These are phyloP conservation scores for Morpho helenor DNA, from an alignment of 2,888 invertebrate species.

Conservation along the genomic window DNA sequence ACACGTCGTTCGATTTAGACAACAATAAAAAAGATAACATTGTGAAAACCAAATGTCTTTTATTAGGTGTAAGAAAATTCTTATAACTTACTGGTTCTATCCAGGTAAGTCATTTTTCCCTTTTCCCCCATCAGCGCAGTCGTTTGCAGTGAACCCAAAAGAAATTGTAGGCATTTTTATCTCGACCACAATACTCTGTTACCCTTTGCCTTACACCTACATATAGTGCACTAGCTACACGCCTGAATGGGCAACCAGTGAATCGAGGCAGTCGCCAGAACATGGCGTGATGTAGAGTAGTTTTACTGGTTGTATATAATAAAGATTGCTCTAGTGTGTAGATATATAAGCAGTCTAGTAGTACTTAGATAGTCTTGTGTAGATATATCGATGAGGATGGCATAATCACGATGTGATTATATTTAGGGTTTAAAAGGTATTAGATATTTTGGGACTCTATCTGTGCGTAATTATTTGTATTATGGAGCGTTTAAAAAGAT, in stretches of 20 bases:
- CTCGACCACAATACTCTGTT: constrained; percentile 38
- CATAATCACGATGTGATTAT: no score
- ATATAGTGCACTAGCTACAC: constrained; percentile 40
- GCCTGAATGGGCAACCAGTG: constrained; percentile 61
- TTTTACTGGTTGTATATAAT: constrained; percentile 19
- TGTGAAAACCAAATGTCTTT: no score
- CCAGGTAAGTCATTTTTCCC: constrained; percentile 12
- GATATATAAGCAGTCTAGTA: no score
- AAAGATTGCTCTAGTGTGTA: no score
- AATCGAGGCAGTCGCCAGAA: constrained; percentile 52
- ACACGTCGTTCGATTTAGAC: no score
- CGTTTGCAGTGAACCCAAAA: constrained; percentile 38
- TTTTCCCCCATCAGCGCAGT: constrained; percentile 25
- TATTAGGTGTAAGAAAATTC: not conserved
- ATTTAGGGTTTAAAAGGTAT: no score
- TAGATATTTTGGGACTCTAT: no score
- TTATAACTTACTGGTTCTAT: not conserved
- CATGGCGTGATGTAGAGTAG: constrained; percentile 46
- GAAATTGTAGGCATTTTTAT: constrained; percentile 38
- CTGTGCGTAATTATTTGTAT: no score
- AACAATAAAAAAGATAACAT: no score
- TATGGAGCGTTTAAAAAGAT: no score
- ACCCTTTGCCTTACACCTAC: constrained; percentile 51
- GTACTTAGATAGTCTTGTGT: no score
- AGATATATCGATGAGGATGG: no score